These are phyloP conservation scores for Brachyptera risi DNA, from an alignment of 2,888 invertebrate genomes.

Conservation along the genomic window DNA sequence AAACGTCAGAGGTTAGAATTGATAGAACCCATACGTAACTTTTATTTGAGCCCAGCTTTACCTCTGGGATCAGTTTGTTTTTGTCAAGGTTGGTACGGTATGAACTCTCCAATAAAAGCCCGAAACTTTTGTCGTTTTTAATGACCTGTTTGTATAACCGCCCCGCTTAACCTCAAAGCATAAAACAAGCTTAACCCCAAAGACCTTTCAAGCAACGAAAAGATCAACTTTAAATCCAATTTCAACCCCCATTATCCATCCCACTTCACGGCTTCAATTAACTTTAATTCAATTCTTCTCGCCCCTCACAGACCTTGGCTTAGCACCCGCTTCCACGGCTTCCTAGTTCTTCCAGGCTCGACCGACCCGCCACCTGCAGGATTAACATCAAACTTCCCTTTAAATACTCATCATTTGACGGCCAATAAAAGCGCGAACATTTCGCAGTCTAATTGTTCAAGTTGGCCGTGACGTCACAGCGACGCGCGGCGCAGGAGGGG, in stretches of 20 bases:
- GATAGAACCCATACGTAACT: no score
- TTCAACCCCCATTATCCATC: background rate
- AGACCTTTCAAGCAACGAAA: background rate
- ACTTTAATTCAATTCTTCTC: background rate
- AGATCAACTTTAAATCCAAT: background rate
- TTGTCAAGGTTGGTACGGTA: no score
- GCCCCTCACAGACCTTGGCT: background rate
- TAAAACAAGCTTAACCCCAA: no score
- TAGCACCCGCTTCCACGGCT: no score
- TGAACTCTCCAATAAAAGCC: no score
- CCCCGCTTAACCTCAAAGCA: no score
- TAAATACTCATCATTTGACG: constrained; percentile 1
- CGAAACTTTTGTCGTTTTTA: no score
- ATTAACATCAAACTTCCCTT: background rate
- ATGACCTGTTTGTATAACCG: no score
- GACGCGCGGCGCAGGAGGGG: background rate
- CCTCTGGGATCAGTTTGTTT: no score
- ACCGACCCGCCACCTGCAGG: background rate
- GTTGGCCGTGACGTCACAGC: no score
- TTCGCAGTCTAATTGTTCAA: constrained; percentile 1
- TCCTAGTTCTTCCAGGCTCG: background rate
- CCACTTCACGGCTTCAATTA: background rate
- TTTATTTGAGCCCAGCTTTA: no score
- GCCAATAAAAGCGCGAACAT: constrained; percentile 7
- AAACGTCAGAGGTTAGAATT: no score